Conservation (phyloP, 1,140 invertebrate genomes). For the Drosophila aff. region DNA sequence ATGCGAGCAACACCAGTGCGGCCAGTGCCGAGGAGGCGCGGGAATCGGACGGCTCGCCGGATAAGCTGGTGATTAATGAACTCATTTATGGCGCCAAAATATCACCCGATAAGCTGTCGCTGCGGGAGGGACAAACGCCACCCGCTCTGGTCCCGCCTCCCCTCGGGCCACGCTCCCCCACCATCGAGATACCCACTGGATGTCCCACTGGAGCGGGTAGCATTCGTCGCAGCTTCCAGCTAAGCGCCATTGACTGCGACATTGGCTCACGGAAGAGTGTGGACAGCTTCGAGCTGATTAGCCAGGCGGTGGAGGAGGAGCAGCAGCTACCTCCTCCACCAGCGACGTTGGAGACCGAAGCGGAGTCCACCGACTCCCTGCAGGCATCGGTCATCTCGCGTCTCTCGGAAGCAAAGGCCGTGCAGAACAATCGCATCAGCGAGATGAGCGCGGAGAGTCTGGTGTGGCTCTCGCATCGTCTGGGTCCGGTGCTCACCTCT, state of each 20-base stretch:
- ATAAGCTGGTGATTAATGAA: slow-evolving; percentile 78
- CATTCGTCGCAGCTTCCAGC: slow-evolving; percentile 85
- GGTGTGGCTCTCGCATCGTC: slow-evolving; percentile 95
- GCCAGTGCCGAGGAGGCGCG: slow-evolving; percentile 86
- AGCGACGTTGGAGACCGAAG: slow-evolving; percentile 19
- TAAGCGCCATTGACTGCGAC: slow-evolving; percentile 88
- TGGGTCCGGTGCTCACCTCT: slow-evolving; percentile 97
- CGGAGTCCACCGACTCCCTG: slow-evolving; percentile 64
- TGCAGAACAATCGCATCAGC: slow-evolving; percentile 88
- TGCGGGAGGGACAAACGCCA: slow-evolving; percentile 64
- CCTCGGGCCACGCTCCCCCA: slow-evolving; percentile 86
- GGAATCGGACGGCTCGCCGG: slow-evolving; percentile 70
- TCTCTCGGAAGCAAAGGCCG: slow-evolving; percentile 80
- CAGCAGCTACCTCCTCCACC: slow-evolving; percentile 19
- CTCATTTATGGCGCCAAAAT: slow-evolving; percentile 73
- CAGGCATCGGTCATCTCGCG: slow-evolving; percentile 79
- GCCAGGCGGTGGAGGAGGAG: slow-evolving; percentile 57
- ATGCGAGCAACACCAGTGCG: slow-evolving; percentile 71
- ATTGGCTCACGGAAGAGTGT: slow-evolving; percentile 87
- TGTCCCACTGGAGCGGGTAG: slow-evolving; percentile 39
- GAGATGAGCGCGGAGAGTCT: slow-evolving; percentile 96
- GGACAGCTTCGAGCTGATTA: slow-evolving; percentile 82
- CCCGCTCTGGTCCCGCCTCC: slow-evolving; percentile 43
- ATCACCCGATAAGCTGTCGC: slow-evolving; percentile 78
- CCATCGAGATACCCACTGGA: slow-evolving; percentile 87